Percentiles rank a stretch among this genome's conserved stretches.
These are phyloP conservation scores for Meles meles DNA, from an alignment of 2,113 vertebrate genomes.

Conservation along the genomic window DNA sequence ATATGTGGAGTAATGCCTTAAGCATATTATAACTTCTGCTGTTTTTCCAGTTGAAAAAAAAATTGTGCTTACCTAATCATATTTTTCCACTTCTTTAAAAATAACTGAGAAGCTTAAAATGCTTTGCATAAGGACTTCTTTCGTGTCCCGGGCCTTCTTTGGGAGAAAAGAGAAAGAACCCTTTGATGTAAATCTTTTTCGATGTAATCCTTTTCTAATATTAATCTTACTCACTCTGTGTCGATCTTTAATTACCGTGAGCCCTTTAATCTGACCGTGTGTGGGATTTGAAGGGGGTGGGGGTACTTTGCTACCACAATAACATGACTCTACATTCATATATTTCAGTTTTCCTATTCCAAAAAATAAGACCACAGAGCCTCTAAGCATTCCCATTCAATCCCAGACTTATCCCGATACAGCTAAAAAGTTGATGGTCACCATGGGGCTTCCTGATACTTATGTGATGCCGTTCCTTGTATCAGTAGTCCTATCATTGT, in stretches of 20 bases:
- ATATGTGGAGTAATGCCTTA: constrained; percentile 21
- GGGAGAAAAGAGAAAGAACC: constrained; percentile 66
- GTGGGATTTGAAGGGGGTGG: constrained; percentile 23
- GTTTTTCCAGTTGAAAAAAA: constrained; percentile 50
- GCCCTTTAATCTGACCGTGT: constrained; percentile 69
- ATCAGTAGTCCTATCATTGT: background rate
- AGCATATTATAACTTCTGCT: constrained; percentile 22
- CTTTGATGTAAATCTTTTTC: constrained; percentile 75
- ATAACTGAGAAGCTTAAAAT: constrained; percentile 65
- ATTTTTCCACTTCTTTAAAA: constrained; percentile 66
- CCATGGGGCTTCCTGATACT: background rate
- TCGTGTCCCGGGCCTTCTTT: constrained; percentile 28
- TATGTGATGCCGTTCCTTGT: background rate
- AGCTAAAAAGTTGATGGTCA: background rate
- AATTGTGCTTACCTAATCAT: constrained; percentile 57
- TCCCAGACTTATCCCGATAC: background rate
- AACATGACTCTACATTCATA: constrained; percentile 28
- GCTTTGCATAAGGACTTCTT: constrained; percentile 66
- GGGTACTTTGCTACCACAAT: constrained; percentile 33
- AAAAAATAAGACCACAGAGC: background rate
- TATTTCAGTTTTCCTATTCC: background rate
- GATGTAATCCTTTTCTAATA: constrained; percentile 76
- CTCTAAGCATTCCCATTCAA: background rate
- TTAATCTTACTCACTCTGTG: constrained; percentile 73
- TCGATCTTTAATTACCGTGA: constrained; percentile 72